phyloP scores from a whole-genome alignment of 2,888 invertebrate genomes.

The Acleris cristana region DNA sequence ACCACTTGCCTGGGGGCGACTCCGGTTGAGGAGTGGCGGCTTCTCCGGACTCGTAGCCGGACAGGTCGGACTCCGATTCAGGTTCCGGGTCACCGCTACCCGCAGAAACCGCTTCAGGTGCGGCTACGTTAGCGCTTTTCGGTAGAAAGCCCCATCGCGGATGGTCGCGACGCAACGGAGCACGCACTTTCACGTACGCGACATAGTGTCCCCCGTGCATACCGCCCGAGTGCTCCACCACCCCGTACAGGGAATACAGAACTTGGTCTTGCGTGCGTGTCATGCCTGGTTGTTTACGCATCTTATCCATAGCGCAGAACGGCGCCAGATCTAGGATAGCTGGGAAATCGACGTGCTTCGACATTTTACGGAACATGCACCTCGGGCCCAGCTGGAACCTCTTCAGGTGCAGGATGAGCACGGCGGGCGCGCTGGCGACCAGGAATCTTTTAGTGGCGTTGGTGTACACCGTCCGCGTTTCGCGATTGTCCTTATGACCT shows the following conservation, averaged over 20 bases:
- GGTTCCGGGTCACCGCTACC: conserved; percentile 67
- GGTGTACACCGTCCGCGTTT: conserved; percentile 86
- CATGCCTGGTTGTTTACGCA: conserved; percentile 85
- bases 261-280: conserved; percentile 86
- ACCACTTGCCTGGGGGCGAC: conserved; percentile 92
- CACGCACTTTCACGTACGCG: conserved; percentile 96
- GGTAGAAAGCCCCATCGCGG: conserved; percentile 90
- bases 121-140: conserved; percentile 80
- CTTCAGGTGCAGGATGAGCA: conserved; percentile 97
- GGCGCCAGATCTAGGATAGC: conserved; percentile 94
- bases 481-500: conserved; percentile 84
- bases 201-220: conserved; percentile 94
- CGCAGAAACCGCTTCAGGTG: conserved; percentile 62
- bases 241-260: conserved; percentile 95
- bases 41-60: conserved; percentile 81
- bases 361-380: conserved; percentile 91
- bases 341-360: conserved; percentile 94
- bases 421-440: conserved; percentile 95
- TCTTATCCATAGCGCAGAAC: conserved; percentile 90
- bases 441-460: conserved; percentile 93
- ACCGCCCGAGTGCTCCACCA: conserved; percentile 97
- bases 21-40: conserved; percentile 62
- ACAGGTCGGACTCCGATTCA: conserved; percentile 84
- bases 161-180: conserved; percentile 84
- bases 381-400: conserved; percentile 93